These are phyloP conservation scores for Dendropsophus ebraccatus DNA, from an alignment of 2,113 vertebrate genomes.

Conservation along the genomic window DNA sequence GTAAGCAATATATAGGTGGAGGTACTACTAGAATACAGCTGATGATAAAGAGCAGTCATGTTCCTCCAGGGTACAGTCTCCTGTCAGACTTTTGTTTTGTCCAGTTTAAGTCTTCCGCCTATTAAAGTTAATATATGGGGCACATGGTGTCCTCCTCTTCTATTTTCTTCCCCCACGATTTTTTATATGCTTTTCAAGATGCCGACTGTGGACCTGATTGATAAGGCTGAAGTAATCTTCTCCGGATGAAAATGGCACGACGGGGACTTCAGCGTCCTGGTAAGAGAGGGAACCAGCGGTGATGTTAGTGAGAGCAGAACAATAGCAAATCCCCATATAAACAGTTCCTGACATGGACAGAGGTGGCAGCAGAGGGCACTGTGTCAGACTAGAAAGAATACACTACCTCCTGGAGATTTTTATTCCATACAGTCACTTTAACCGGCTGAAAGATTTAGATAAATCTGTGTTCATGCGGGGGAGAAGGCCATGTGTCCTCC, in stretches of 20 bases:
- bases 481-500: too few relatives aligned
- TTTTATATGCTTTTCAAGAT: conserved; percentile 63
- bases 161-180: conserved; percentile 29
- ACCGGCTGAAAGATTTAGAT: too few relatives aligned
- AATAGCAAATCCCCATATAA: too few relatives aligned
- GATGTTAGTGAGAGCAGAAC: background rate
- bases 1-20: background rate
- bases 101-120: background rate
- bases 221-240: conserved; percentile 70
- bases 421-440: too few relatives aligned
- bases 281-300: conserved; percentile 15
- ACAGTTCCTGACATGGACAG: too few relatives aligned
- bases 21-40: background rate
- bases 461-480: too few relatives aligned
- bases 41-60: background rate
- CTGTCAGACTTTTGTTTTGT: background rate
- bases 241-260: conserved; percentile 56
- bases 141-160: background rate
- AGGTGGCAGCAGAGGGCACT: too few relatives aligned
- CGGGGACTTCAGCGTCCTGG: background rate
- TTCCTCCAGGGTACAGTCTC: background rate
- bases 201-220: conserved; percentile 68
- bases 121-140: background rate
- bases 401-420: too few relatives aligned
- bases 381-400: too few relatives aligned